These are phyloP conservation scores for Perccottus glenii DNA, from an alignment of 2,113 vertebrate genomes.

Conservation along the genomic window DNA sequence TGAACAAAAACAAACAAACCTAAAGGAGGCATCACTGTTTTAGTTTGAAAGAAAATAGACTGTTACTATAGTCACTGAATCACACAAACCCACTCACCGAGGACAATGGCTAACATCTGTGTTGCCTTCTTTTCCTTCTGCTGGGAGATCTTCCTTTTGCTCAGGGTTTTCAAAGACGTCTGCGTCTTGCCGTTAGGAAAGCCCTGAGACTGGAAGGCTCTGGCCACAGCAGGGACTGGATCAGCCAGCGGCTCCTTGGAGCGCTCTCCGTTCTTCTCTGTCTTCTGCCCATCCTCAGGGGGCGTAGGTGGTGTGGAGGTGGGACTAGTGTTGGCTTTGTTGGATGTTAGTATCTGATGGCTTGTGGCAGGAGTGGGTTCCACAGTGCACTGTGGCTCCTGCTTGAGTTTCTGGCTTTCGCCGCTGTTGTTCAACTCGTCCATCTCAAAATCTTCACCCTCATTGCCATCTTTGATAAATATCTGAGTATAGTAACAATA, in stretches of 20 bases:
- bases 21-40: too few relatives aligned
- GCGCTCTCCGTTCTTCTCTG: constrained; percentile 88
- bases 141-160: constrained; percentile 95
- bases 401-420: constrained; percentile 84
- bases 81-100: constrained; percentile 81
- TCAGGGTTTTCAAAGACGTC: constrained; percentile 90
- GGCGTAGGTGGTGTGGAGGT: constrained; percentile 78
- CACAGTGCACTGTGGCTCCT: constrained; percentile 46
- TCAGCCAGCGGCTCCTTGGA: constrained; percentile 70
- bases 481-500: constrained; percentile 65
- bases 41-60: too few relatives aligned
- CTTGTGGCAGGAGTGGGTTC: constrained; percentile 79
- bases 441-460: constrained; percentile 88
- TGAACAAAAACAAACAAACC: too few relatives aligned
- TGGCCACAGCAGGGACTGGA: constrained; percentile 76
- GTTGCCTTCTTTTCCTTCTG: constrained; percentile 99
- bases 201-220: constrained; percentile 90
- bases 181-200: constrained; percentile 94
- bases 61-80: too few relatives aligned
- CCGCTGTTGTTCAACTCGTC: constrained; percentile 90
- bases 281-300: constrained; percentile 80
- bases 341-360: constrained; percentile 79
- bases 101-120: constrained; percentile 98
- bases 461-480: constrained; percentile 87
- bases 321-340: constrained; percentile 80